These are phyloP conservation scores for Ochlodes sylvanus DNA, from an alignment of 2,888 invertebrate genomes.

Conservation along the genomic window DNA sequence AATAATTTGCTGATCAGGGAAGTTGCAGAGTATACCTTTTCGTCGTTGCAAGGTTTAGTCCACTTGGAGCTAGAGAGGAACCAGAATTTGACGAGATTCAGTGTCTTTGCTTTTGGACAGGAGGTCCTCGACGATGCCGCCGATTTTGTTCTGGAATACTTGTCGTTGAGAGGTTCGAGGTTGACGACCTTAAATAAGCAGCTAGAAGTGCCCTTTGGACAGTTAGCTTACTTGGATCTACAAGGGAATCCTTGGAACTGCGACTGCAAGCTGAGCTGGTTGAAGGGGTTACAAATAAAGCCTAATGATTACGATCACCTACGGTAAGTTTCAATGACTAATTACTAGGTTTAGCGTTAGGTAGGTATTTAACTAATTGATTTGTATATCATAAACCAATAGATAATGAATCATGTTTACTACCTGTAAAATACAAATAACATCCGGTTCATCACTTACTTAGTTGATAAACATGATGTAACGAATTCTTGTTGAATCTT, in stretches of 20 bases:
- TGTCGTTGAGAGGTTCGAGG: constrained; percentile 78
- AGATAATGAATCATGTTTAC: neutral
- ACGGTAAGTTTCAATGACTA: constrained; percentile 61
- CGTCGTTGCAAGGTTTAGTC: constrained; percentile 79
- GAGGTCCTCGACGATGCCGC: constrained; percentile 68
- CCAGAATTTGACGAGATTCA: constrained; percentile 78
- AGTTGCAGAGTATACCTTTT: constrained; percentile 83
- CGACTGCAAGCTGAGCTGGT: constrained; percentile 85
- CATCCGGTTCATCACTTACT: neutral
- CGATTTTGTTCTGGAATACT: constrained; percentile 71
- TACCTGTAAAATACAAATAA: neutral
- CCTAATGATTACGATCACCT: constrained; percentile 70
- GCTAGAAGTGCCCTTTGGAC: constrained; percentile 75
- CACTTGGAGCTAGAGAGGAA: constrained; percentile 84
- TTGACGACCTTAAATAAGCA: constrained; percentile 67
- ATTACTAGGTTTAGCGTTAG: neutral
- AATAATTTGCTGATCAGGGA: constrained; percentile 83
- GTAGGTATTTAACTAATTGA: neutral
- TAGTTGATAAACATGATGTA: too few relatives aligned
- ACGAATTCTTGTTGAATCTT: too few relatives aligned
- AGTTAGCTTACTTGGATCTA: constrained; percentile 75
- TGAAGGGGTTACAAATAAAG: constrained; percentile 71
- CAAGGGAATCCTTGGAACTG: constrained; percentile 88
- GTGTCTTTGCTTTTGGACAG: constrained; percentile 68
- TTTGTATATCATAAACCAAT: neutral